Evolutionary conservation across 2,113 vertebrate genomes (phyloP).

Genomic region (Callochromis pleurospilus): DNA sequence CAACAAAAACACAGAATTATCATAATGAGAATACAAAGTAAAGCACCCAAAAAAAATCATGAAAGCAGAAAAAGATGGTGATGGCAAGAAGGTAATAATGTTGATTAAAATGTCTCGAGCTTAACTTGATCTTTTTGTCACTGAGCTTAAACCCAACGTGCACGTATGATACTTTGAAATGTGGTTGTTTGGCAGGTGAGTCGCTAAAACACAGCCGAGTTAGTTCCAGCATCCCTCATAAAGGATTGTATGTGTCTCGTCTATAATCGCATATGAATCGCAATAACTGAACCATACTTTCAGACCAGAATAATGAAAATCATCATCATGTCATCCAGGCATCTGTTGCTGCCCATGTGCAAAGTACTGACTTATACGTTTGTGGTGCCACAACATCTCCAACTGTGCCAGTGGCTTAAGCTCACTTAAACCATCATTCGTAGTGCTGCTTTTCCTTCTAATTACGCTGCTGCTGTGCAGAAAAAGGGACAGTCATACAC

Average conservation of each 20-base stretch:
- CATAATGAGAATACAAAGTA: background rate
- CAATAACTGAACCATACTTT: background rate
- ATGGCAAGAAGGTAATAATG: background rate
- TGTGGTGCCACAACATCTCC: background rate
- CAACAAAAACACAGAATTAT: background rate
- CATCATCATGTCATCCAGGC: background rate
- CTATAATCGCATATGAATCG: background rate
- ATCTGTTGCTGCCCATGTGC: background rate
- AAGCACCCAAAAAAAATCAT: background rate
- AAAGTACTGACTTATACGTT: accelerated
- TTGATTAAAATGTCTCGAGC: accelerated
- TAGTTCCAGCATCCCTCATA: background rate
- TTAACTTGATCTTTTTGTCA: background rate
- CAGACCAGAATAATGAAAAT: background rate
- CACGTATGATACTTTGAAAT: background rate
- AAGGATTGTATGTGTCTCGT: background rate
- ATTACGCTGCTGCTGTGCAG: background rate
- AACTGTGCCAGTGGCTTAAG: background rate
- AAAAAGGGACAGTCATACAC: background rate
- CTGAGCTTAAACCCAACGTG: background rate
- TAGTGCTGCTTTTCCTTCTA: background rate
- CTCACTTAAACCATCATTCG: background rate
- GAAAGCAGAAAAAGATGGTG: background rate
- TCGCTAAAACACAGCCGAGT: background rate
- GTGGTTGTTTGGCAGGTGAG: background rate